Evolutionary conservation across 1,140 invertebrate genomes (phyloP).

Genomic region (Leptinotarsa defecta): DNA sequence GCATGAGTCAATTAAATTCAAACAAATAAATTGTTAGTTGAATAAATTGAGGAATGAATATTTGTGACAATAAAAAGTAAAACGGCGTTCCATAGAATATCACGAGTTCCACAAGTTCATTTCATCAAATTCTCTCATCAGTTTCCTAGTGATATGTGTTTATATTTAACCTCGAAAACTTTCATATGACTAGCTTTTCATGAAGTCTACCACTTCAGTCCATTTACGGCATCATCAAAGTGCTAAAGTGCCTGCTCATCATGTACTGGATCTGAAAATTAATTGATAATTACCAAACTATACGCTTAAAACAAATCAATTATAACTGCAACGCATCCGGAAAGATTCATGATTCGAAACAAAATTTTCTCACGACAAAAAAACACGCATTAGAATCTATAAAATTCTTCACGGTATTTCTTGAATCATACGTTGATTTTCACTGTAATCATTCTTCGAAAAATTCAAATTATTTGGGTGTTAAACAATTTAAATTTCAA

Average conservation of each 20-base stretch:
- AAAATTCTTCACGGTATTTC: neutral
- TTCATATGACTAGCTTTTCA: too few species aligned
- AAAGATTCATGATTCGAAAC: neutral
- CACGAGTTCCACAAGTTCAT: too few species aligned
- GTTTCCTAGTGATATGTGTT: too few species aligned
- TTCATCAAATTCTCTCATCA: too few species aligned
- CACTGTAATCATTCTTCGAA: neutral
- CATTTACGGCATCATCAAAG: neutral
- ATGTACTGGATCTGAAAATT: neutral
- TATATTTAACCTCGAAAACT: too few species aligned
- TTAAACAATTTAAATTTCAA: conserved; percentile 1
- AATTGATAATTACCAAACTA: neutral
- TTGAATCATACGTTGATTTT: neutral
- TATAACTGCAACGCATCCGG: neutral
- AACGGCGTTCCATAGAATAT: too few species aligned
- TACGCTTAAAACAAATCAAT: neutral
- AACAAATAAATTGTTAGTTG: too few species aligned
- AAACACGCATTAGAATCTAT: neutral
- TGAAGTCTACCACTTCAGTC: neutral
- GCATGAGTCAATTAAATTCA: too few species aligned
- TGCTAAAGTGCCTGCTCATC: neutral
- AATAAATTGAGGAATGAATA: too few species aligned
- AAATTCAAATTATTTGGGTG: neutral
- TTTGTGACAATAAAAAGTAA: too few species aligned
- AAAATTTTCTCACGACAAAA: neutral